phyloP scores from a whole-genome alignment of 2,888 invertebrate species.

The Liposcelis brunnea region DNA sequence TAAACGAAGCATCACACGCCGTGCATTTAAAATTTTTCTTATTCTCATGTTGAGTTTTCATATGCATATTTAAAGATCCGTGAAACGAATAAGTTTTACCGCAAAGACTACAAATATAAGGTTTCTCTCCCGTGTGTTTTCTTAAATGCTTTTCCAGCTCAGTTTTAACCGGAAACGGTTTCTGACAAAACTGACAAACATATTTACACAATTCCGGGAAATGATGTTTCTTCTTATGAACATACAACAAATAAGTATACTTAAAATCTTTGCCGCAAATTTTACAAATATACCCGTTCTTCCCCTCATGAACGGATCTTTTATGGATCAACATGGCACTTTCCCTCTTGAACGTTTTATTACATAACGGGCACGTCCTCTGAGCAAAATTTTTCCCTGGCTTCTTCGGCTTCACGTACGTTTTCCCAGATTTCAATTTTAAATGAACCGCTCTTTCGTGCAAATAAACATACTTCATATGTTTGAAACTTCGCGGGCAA shows the following conservation, averaged over 20 bases:
- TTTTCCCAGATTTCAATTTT: not conserved
- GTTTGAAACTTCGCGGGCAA: conserved; percentile 6
- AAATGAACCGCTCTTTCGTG: conserved; percentile 6
- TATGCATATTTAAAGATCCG: not conserved
- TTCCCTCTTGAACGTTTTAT: conserved; percentile 1
- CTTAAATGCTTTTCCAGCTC: not conserved
- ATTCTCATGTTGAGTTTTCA: not conserved
- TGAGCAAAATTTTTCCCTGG: not conserved
- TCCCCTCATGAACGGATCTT: conserved; percentile 4
- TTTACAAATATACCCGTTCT: conserved; percentile 5
- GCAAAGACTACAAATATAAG: not conserved
- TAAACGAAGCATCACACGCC: not conserved
- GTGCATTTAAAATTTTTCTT: not conserved
- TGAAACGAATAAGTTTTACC: conserved; percentile 1
- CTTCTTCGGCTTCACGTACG: not conserved
- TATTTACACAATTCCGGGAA: conserved; percentile 4
- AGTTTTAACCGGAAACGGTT: conserved; percentile 6
- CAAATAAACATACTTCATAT: conserved; percentile 1
- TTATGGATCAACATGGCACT: conserved; percentile 4
- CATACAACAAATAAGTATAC: conserved; percentile 4
- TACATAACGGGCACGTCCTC: conserved; percentile 1
- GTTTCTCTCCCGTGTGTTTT: conserved; percentile 6
- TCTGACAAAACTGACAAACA: conserved; percentile 1
- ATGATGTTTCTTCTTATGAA: conserved; percentile 6
- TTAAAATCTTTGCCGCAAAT: conserved; percentile 5